phyloP scores from a whole-genome alignment of 2,888 invertebrate species.

The Troglohyphantes excavatus region DNA sequence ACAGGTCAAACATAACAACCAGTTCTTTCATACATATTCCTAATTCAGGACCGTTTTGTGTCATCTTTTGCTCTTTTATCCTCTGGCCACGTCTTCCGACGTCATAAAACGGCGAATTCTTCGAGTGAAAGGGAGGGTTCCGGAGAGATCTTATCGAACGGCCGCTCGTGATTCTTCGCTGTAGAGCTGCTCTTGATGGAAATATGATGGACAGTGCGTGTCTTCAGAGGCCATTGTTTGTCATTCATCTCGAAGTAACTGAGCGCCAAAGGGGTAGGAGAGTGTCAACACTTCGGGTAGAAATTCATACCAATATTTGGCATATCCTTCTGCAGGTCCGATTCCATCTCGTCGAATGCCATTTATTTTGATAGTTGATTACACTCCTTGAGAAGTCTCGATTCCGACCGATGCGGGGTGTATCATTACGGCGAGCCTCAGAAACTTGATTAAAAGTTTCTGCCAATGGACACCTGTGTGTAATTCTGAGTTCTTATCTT shows the following conservation, averaged over 20 bases:
- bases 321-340: not conserved
- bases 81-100: no score
- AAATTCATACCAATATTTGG: slow-evolving; percentile 11
- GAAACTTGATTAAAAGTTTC: not conserved
- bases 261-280: not conserved
- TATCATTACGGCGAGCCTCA: not conserved
- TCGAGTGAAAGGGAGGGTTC: not conserved
- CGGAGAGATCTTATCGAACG: slow-evolving; percentile 10
- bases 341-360: not conserved
- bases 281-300: slow-evolving; percentile 20
- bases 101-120: no score
- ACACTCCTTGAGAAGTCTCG: not conserved
- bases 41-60: no score
- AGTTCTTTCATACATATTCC: no score
- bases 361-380: slow-evolving; percentile 17
- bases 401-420: not conserved
- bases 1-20: no score
- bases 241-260: not conserved
- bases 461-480: not conserved
- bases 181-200: slow-evolving; percentile 43
- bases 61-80: no score
- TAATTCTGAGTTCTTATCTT: no score
- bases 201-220: slow-evolving; percentile 45
- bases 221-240: slow-evolving; percentile 28
- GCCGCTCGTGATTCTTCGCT: slow-evolving; percentile 38